These are phyloP conservation scores for Remorina albescens DNA, from an alignment of 2,797 vertebrate genomes.

Conservation along the genomic window DNA sequence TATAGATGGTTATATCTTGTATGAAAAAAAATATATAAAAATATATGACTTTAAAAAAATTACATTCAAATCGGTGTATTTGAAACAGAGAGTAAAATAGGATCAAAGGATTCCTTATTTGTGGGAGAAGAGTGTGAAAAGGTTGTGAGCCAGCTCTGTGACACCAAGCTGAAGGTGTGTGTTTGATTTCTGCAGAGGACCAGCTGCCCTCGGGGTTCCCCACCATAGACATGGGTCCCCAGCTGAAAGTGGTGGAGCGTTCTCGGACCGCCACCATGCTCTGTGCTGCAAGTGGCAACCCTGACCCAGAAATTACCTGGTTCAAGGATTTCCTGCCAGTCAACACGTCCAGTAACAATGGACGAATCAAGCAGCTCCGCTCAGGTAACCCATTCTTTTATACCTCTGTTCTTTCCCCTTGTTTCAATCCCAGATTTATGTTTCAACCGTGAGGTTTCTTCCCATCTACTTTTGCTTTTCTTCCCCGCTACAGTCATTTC, in stretches of 20 bases:
- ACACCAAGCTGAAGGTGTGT: background rate
- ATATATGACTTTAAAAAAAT: background rate
- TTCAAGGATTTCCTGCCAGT: slow-evolving; percentile 99
- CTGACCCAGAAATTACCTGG: slow-evolving; percentile 99
- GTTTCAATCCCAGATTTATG: slow-evolving; percentile 52
- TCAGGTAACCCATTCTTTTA: slow-evolving; percentile 79
- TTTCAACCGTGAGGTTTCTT: slow-evolving; percentile 36
- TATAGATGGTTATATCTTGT: background rate
- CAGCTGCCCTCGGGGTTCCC: slow-evolving; percentile 97
- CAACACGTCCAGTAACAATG: slow-evolving; percentile 96
- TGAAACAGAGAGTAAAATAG: background rate
- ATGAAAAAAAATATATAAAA: too few species aligned
- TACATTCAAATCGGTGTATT: background rate
- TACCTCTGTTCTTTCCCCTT: slow-evolving; percentile 15
- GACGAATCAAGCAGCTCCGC: slow-evolving; percentile 95
- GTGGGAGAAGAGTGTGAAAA: background rate
- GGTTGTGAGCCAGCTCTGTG: background rate
- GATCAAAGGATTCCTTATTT: background rate
- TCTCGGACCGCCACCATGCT: slow-evolving; percentile 99
- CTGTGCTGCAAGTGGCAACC: slow-evolving; percentile 97
- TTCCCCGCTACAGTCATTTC: slow-evolving; percentile 64
- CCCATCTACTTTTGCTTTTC: slow-evolving; percentile 45
- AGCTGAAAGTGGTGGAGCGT: slow-evolving; percentile 98
- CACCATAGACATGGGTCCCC: slow-evolving; percentile 98
- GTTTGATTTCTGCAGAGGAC: slow-evolving; percentile 87